Evolutionary conservation across 1,140 invertebrate genomes (phyloP).

Genomic region (Rhagoletis zephyria): DNA sequence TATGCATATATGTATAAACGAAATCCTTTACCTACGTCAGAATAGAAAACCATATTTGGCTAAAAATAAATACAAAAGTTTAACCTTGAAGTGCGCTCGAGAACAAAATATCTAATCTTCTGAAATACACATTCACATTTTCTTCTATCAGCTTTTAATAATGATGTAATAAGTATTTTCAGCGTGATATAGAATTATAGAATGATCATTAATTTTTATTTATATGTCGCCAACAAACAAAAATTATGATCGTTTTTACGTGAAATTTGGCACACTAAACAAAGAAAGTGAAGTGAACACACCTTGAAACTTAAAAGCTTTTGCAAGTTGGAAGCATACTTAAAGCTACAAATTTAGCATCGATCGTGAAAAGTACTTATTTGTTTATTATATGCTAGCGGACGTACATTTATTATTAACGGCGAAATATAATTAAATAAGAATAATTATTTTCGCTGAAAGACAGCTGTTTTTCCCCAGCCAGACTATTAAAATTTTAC

Average conservation of each 20-base stretch:
- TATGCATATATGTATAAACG: too few relatives aligned
- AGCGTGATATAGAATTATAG: neutral
- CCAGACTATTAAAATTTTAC: too few relatives aligned
- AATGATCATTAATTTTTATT: conserved; percentile 4
- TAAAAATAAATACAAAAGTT: conserved; percentile 32
- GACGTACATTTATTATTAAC: neutral
- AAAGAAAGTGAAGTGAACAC: neutral
- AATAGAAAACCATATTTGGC: neutral
- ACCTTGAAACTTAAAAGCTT: conserved; percentile 1
- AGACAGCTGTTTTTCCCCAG: neutral
- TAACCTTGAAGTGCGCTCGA: neutral
- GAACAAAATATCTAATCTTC: neutral
- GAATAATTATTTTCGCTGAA: neutral
- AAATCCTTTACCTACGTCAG: conserved; percentile 7
- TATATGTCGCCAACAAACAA: neutral
- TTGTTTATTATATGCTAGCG: neutral
- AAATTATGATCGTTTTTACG: neutral
- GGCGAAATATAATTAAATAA: neutral
- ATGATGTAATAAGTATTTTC: neutral
- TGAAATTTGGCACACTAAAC: neutral
- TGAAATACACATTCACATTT: neutral
- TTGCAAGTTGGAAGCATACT: neutral
- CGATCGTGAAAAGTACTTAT: neutral
- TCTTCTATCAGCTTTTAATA: neutral
- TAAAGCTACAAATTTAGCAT: neutral